These are phyloP conservation scores for Tethea ocularis DNA, from an alignment of 2,888 invertebrate species.

Conservation along the genomic window DNA sequence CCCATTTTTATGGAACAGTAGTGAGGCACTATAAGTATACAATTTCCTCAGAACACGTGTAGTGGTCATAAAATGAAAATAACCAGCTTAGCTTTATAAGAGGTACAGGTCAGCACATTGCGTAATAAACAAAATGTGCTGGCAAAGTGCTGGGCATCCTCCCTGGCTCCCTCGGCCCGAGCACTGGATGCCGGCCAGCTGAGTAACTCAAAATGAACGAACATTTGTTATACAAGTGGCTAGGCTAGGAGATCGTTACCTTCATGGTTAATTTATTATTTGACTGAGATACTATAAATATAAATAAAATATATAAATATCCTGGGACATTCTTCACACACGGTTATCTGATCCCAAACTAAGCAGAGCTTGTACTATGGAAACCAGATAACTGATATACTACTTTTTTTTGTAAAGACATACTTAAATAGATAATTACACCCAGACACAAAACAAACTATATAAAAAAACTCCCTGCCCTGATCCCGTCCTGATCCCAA, in stretches of 20 bases:
- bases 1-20: neutral
- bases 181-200: conserved; percentile 42
- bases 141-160: conserved; percentile 15
- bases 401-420: too few species aligned
- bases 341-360: too few species aligned
- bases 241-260: conserved; percentile 11
- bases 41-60: conserved; percentile 18
- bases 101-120: conserved; percentile 21
- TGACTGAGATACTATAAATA: too few species aligned
- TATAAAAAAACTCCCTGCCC: too few species aligned
- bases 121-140: conserved; percentile 28
- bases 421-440: too few species aligned
- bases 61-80: conserved; percentile 25
- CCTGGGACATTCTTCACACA: too few species aligned
- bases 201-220: conserved; percentile 41
- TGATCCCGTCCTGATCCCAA: too few species aligned
- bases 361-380: too few species aligned
- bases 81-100: conserved; percentile 20
- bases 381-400: too few species aligned
- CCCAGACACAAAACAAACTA: too few species aligned
- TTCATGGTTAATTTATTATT: neutral
- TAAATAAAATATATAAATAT: too few species aligned
- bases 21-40: neutral
- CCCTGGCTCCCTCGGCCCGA: conserved; percentile 24
- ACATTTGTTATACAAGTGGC: conserved; percentile 41